Conservation (phyloP, 2,888 invertebrate species). For the Syrphus vitripennis region DNA sequence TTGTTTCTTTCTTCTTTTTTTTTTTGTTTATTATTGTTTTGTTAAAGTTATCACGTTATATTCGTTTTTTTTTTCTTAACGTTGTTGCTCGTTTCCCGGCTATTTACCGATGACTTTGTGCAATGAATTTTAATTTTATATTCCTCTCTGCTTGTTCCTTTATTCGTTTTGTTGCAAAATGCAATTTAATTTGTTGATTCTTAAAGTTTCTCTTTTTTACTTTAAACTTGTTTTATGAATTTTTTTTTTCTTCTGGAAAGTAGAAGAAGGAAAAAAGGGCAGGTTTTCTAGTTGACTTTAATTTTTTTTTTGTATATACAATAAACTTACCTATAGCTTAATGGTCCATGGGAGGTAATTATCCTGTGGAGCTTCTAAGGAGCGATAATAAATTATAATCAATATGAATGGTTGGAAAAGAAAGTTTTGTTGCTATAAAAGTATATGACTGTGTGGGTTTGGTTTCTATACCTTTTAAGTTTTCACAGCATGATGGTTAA, state of each 20-base stretch:
- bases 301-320: no score
- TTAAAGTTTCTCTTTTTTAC: slow-evolving; percentile 52
- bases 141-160: neutral
- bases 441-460: neutral
- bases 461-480: neutral
- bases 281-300: neutral
- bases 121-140: slow-evolving; percentile 64
- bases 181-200: slow-evolving; percentile 68
- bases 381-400: slow-evolving; percentile 42
- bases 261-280: neutral
- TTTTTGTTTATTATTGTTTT: neutral
- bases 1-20: neutral
- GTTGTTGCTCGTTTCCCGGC: slow-evolving; percentile 52
- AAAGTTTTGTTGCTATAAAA: neutral
- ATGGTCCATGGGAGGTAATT: slow-evolving; percentile 2
- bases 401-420: neutral
- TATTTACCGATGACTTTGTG: slow-evolving; percentile 58
- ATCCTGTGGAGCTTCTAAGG: slow-evolving; percentile 13
- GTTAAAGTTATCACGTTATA: slow-evolving; percentile 13
- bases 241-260: neutral
- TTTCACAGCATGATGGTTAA: no score
- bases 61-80: no score
- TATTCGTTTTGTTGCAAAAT: slow-evolving; percentile 58
- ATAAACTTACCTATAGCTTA: no score
- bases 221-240: neutral